Evolutionary conservation across 23 tunicate species (phyloP).

Genomic region (Halocynthia roretzi): DNA sequence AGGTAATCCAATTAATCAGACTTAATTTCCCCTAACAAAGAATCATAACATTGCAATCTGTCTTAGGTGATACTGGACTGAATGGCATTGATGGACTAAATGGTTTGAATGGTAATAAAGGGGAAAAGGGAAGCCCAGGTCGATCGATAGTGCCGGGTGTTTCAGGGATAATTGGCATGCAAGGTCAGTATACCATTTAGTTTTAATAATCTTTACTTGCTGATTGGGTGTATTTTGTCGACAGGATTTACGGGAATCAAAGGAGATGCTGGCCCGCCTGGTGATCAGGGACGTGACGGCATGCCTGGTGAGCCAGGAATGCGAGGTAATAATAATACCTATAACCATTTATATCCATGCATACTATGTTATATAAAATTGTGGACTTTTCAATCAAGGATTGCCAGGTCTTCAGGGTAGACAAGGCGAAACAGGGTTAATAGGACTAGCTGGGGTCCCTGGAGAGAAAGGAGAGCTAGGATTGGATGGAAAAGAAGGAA

Average conservation of each 20-base stretch:
- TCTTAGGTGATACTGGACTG: constrained; percentile 24
- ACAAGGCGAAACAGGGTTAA: constrained; percentile 42
- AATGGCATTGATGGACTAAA: constrained; percentile 23
- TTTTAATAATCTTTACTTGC: constrained; percentile 11
- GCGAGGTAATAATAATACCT: too few relatives aligned
- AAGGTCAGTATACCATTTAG: neutral
- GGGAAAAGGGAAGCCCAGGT: constrained; percentile 28
- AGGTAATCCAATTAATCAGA: constrained; percentile 1
- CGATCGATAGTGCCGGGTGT: constrained; percentile 6
- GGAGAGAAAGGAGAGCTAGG: constrained; percentile 69
- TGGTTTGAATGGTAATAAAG: constrained; percentile 4
- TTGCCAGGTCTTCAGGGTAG: constrained; percentile 27
- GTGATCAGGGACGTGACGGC: too few relatives aligned
- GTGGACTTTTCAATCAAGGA: constrained; percentile 1
- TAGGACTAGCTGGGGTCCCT: constrained; percentile 42
- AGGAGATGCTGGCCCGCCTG: constrained; percentile 34
- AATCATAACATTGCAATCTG: neutral
- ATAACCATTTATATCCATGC: too few relatives aligned
- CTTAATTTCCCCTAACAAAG: neutral
- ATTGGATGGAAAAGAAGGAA: constrained; percentile 33
- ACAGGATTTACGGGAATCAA: too few relatives aligned
- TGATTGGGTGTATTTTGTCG: neutral
- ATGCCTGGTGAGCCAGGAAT: too few relatives aligned
- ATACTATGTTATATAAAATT: too few relatives aligned
- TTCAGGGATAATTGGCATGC: constrained; percentile 11